Base-by-base conservation (phyloP, 2,113 vertebrate species). In the Myotis davidii region DNA sequence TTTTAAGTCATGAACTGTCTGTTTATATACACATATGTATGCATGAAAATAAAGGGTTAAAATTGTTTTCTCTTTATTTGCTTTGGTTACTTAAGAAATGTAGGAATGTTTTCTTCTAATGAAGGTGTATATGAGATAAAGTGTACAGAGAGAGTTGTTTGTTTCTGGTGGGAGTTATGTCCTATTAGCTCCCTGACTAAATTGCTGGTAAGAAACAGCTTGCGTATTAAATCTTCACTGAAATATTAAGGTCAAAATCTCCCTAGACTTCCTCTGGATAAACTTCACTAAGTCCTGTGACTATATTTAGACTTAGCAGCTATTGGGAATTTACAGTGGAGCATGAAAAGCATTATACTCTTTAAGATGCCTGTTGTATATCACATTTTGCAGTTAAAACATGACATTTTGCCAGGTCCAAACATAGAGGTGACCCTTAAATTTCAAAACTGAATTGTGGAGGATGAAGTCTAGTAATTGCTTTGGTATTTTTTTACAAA, bases 401-500 rank as follows among this genome's bases (percentile, higher is more conserved):
- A 29, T 77, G 32, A 5, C 8, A 21, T 84, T 45, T 76, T 87
- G 21, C 59, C 3, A 56, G 25, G 85, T 56, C 5, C 2, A 74
- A 77, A 77, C 23, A 69, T 42, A 32, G 6, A 81, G 25, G 1
- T 70, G 20, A 72, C 1, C 6, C 45, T 88, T 74, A 45, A 37
- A 79, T 65, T 85, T 85, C 21, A 91, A 94, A 85, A 85, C 10
- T 10, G 61, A 67, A 89, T 52, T 83, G 16, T 76, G 5, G 11
- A 67, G 25, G 14, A 70, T 52, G 21, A 14, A 12, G 6, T 70
- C 5, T 32, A 34, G 11, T 18, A 82, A 88, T 34, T 85, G 13
- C 23, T 81, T 78, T 91, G 29, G 69, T 92, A 64, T 92, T 92
- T 92, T 93, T 94, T 50, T 87, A 77, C 3, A 21, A 56, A 56